Conservation (phyloP, 2,888 invertebrate species). For the Drosophila percnosoma region DNA sequence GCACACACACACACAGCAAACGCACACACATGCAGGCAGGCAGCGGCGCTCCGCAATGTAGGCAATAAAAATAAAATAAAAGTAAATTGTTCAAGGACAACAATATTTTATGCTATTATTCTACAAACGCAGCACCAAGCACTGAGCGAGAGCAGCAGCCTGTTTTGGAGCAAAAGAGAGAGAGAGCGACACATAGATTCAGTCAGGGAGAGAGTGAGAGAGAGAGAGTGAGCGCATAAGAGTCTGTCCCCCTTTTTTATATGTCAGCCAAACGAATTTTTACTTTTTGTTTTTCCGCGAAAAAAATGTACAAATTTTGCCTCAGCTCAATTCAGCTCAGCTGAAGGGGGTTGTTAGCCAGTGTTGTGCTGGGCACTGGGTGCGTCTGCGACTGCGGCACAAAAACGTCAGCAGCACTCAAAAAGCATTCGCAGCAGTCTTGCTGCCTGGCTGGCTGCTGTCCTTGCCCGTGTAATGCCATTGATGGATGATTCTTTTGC, state of each 20-base stretch:
- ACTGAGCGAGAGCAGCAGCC: constrained; percentile 10
- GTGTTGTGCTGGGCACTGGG: constrained; percentile 31
- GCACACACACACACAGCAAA: constrained; percentile 33
- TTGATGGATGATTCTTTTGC: constrained; percentile 81
- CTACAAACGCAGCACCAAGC: constrained; percentile 53
- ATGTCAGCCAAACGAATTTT: constrained; percentile 26
- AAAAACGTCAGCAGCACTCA: constrained; percentile 82
- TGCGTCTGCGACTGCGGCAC: constrained; percentile 74
- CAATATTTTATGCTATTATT: constrained; percentile 80
- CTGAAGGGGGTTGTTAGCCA: constrained; percentile 39
- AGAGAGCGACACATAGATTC: constrained; percentile 3
- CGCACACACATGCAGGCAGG: constrained; percentile 34
- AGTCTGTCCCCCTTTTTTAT: constrained; percentile 25
- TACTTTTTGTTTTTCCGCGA: constrained; percentile 44
- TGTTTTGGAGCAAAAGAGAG: constrained; percentile 1
- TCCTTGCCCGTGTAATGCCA: constrained; percentile 76
- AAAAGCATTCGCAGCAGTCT: constrained; percentile 53
- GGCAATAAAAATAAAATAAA: constrained; percentile 81
- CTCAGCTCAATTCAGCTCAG: constrained; percentile 29
- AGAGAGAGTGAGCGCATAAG: constrained; percentile 4
- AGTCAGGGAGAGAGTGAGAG: background rate
- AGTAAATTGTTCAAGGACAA: constrained; percentile 82
- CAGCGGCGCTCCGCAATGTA: constrained; percentile 58
- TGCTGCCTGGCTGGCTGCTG: constrained; percentile 33
- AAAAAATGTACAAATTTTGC: constrained; percentile 64